Percentiles rank a stretch among this genome's conserved stretches.
Evolutionary conservation across 2,888 invertebrate genomes (phyloP).

Genomic region (Drosophila aldrichi): DNA sequence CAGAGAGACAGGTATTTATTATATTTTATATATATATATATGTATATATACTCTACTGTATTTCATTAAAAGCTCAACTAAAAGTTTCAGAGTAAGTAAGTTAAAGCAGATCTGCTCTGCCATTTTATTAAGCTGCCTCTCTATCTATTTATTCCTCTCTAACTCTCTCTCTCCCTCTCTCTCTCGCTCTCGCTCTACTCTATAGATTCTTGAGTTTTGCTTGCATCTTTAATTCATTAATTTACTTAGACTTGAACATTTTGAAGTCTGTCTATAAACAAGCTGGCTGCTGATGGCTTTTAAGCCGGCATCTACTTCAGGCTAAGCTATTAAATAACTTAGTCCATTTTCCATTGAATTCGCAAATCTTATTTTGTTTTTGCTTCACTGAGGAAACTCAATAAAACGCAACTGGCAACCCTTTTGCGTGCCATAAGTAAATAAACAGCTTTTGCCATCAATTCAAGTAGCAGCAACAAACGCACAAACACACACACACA

Average conservation of each 20-base stretch:
- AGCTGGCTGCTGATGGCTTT: background rate
- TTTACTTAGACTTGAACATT: background rate
- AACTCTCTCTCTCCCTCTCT: background rate
- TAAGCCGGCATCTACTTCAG: background rate
- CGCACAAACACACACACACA: background rate
- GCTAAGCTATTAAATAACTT: slow-evolving; percentile 7
- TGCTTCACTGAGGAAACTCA: slow-evolving; percentile 47
- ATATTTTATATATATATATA: too few relatives aligned
- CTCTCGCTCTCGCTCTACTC: background rate
- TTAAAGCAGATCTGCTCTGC: background rate
- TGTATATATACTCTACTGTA: too few relatives aligned
- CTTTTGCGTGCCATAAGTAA: slow-evolving; percentile 59
- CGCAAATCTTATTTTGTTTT: slow-evolving; percentile 36
- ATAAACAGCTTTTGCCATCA: slow-evolving; percentile 55
- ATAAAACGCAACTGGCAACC: slow-evolving; percentile 68
- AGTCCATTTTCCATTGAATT: slow-evolving; percentile 1
- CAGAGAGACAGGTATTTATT: too few relatives aligned
- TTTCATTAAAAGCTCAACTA: too few relatives aligned
- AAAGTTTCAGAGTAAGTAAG: background rate
- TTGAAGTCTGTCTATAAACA: background rate
- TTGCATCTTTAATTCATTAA: slow-evolving; percentile 4
- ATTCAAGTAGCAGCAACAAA: slow-evolving; percentile 18
- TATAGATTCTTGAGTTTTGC: background rate
- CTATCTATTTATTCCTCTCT: too few relatives aligned
- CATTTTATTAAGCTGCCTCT: too few relatives aligned